phyloP scores from a whole-genome alignment of 2,797 vertebrate genomes.

The Platyrinchus mystaceus region DNA sequence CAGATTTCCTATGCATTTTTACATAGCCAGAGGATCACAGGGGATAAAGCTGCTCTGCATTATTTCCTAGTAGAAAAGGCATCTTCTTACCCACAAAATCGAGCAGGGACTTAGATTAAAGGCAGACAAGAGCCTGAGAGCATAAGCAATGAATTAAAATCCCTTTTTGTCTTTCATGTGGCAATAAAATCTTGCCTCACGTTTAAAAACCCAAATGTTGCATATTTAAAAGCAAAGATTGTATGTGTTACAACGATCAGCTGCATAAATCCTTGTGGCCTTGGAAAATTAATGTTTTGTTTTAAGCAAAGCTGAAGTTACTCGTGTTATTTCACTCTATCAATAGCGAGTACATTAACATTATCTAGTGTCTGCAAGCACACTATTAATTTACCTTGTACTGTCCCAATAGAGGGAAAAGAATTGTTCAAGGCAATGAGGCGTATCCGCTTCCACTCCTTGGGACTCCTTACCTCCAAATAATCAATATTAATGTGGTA shows the following conservation, averaged over 20 bases:
- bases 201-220: background rate
- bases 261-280: slow-evolving; percentile 61
- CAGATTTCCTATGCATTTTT: background rate
- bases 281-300: slow-evolving; percentile 87
- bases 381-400: slow-evolving; percentile 88
- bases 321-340: slow-evolving; percentile 87
- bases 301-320: slow-evolving; percentile 89
- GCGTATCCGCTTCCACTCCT: slow-evolving; percentile 83
- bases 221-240: background rate
- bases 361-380: slow-evolving; percentile 86
- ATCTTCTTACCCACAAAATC: background rate
- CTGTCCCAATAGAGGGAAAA: slow-evolving; percentile 82
- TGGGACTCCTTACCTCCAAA: slow-evolving; percentile 82
- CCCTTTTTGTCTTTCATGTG: background rate
- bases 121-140: background rate
- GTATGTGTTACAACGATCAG: background rate
- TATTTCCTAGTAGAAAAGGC: background rate
- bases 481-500: slow-evolving; percentile 86
- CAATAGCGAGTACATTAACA: slow-evolving; percentile 89
- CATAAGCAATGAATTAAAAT: slow-evolving; percentile 28
- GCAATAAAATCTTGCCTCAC: background rate
- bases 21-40: background rate
- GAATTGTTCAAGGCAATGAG: slow-evolving; percentile 86
- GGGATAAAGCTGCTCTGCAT: background rate
- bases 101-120: background rate